These are phyloP conservation scores for Hirtodrosophila trivittata DNA, from an alignment of 2,888 invertebrate genomes.

Conservation along the genomic window DNA sequence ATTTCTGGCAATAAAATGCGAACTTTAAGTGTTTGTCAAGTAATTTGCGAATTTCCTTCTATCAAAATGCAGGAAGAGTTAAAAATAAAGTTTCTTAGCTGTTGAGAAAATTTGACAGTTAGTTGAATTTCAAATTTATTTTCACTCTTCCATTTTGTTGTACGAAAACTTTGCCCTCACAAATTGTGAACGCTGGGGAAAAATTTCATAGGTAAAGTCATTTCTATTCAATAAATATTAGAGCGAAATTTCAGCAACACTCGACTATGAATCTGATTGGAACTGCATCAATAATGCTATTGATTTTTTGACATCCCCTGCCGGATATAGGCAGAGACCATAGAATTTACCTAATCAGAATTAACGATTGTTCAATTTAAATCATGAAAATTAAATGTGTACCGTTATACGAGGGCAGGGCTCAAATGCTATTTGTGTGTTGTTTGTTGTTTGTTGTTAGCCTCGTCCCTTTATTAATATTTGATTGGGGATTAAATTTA, in stretches of 20 bases:
- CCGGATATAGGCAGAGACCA: slow-evolving; percentile 11
- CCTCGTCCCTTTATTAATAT: slow-evolving; percentile 48
- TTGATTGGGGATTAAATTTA: slow-evolving; percentile 58
- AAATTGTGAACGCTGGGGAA: neutral
- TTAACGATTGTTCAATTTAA: slow-evolving; percentile 40
- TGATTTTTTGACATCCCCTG: slow-evolving; percentile 3
- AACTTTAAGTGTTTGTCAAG: slow-evolving; percentile 28
- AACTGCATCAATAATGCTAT: slow-evolving; percentile 12
- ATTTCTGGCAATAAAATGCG: neutral
- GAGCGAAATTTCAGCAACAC: slow-evolving; percentile 21
- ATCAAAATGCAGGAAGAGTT: slow-evolving; percentile 21
- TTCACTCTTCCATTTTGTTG: neutral
- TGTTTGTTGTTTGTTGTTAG: slow-evolving; percentile 7
- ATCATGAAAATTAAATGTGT: slow-evolving; percentile 18
- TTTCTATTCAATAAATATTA: slow-evolving; percentile 55
- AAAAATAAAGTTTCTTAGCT: slow-evolving; percentile 33
- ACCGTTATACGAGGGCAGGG: neutral
- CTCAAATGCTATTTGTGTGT: neutral
- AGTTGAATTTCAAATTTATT: slow-evolving; percentile 34
- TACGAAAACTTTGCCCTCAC: neutral
- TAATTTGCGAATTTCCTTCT: slow-evolving; percentile 24
- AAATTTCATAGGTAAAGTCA: slow-evolving; percentile 9
- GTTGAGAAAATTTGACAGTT: slow-evolving; percentile 13
- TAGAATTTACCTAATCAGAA: slow-evolving; percentile 41
- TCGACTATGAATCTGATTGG: slow-evolving; percentile 25